A percentile compares a stretch with the other conserved stretches of the same genome.
Conservation (phyloP, 1,140 invertebrate species). For the Argopecten irradians region DNA sequence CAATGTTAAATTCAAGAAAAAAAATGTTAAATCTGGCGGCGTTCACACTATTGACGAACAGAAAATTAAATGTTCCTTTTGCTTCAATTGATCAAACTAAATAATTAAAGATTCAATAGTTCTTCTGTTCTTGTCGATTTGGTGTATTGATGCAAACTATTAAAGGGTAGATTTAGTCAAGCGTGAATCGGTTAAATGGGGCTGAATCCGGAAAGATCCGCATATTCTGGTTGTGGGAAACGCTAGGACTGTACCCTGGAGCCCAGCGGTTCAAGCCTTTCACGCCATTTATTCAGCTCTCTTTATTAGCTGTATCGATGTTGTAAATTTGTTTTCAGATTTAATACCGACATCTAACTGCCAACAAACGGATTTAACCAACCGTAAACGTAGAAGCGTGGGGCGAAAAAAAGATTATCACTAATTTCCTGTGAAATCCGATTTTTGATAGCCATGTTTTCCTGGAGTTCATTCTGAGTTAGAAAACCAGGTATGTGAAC, state of each 20-base stretch:
- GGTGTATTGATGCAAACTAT: neutral
- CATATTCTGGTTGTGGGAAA: neutral
- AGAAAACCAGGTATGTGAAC: neutral
- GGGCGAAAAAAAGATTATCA: constrained; percentile 1
- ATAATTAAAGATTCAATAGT: neutral
- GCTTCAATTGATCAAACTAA: neutral
- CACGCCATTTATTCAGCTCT: neutral
- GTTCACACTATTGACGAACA: neutral
- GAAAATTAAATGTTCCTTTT: neutral
- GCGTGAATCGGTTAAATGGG: neutral
- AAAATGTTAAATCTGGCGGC: neutral
- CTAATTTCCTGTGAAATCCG: constrained; percentile 21
- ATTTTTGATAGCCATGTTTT: constrained; percentile 18
- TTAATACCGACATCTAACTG: constrained; percentile 17
- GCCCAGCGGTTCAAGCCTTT: neutral
- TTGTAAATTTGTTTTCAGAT: constrained; percentile 23
- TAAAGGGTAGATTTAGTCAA: neutral
- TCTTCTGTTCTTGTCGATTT: neutral
- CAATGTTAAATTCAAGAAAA: neutral
- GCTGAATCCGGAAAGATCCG: neutral
- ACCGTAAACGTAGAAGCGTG: neutral
- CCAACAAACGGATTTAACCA: neutral
- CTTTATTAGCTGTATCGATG: constrained; percentile 10
- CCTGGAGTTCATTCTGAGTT: neutral
- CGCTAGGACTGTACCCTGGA: neutral